phyloP scores from a whole-genome alignment of 2,113 vertebrate genomes.

The Callipepla californica region DNA sequence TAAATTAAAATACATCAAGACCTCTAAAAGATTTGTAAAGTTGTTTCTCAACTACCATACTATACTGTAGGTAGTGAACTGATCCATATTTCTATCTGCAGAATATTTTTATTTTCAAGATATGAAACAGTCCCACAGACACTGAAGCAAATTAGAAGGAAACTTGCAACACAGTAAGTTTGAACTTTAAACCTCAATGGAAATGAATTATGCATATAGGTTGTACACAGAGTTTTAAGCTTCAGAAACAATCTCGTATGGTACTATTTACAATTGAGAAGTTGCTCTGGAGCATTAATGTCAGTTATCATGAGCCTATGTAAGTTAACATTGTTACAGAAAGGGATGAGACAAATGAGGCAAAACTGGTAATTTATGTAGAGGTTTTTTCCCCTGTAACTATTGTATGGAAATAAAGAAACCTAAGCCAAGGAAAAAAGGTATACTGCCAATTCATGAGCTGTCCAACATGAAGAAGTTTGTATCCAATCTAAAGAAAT shows the following conservation, averaged over 20 bases:
- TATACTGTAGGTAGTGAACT: neutral
- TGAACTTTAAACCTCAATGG: slow-evolving; percentile 17
- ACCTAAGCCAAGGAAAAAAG: neutral
- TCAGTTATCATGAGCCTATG: neutral
- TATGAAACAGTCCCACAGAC: neutral
- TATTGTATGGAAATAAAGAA: neutral
- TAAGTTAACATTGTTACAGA: neutral
- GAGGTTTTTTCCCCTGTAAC: neutral
- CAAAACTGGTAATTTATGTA: neutral
- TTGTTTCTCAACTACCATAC: neutral
- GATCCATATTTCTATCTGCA: neutral
- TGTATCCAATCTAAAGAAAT: neutral
- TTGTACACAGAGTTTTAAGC: neutral
- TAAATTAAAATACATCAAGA: neutral
- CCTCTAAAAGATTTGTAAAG: neutral
- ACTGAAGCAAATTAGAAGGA: slow-evolving; percentile 23
- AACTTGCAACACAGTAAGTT: neutral
- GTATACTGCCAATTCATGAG: neutral
- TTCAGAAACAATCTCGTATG: slow-evolving; percentile 8
- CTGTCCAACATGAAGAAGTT: neutral
- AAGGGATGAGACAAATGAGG: neutral
- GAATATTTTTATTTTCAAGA: slow-evolving; percentile 15
- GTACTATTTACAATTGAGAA: neutral
- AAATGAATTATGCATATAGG: slow-evolving; percentile 34
- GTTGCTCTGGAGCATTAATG: neutral